Evolutionary conservation across 2,797 vertebrate genomes (phyloP).

Genomic region (Serranus cabrilla): DNA sequence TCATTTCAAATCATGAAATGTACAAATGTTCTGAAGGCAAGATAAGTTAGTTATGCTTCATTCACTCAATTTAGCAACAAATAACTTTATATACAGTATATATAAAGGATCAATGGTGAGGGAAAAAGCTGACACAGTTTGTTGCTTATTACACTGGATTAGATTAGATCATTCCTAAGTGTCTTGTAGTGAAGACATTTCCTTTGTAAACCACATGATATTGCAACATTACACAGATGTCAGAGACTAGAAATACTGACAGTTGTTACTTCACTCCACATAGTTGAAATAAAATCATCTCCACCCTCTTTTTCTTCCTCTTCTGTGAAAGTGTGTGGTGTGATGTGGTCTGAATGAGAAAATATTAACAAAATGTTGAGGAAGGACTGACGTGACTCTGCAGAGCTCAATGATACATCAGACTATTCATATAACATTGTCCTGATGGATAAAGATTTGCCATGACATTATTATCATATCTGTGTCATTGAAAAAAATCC

Average conservation of each 20-base stretch:
- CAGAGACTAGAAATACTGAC: not conserved
- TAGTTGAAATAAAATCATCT: not conserved
- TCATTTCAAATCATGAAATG: not conserved
- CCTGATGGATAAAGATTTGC: too few species aligned
- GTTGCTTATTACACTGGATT: constrained; percentile 34
- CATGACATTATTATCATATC: not conserved
- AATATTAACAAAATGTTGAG: not conserved
- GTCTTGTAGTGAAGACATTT: not conserved
- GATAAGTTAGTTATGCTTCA: not conserved
- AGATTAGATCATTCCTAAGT: constrained; percentile 22
- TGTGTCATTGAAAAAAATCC: not conserved
- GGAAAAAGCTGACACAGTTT: constrained; percentile 25
- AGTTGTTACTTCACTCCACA: not conserved
- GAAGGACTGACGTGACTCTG: not conserved
- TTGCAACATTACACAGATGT: constrained; percentile 5
- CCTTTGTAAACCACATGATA: not conserved
- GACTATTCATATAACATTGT: not conserved
- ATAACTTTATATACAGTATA: not conserved
- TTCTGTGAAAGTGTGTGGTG: constrained; percentile 8
- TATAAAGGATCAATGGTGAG: not conserved
- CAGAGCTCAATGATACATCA: not conserved
- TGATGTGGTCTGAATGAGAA: not conserved
- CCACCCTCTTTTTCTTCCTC: constrained; percentile 42
- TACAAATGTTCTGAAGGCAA: not conserved
- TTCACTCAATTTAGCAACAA: not conserved